A percentile compares a stretch with the other conserved stretches of the same genome.
These are phyloP conservation scores for Amphiprion clarkii DNA, from an alignment of 2,797 vertebrate genomes.

Conservation along the genomic window DNA sequence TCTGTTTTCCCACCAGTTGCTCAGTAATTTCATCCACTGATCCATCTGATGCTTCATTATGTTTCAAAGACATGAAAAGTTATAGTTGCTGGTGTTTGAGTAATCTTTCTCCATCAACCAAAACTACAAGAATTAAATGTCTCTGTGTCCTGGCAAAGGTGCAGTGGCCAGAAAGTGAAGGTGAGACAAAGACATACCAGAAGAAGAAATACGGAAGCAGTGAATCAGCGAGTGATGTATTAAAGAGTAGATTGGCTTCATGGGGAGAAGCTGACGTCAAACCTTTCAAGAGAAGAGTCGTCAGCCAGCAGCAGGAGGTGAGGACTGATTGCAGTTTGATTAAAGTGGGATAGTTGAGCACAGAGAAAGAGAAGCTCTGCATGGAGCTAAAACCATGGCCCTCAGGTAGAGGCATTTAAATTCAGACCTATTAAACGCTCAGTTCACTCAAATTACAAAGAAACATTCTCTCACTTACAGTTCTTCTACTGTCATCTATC, in stretches of 20 bases:
- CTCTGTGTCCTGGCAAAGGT: conserved; percentile 36
- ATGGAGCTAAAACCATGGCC: conserved; percentile 15
- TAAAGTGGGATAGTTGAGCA: not conserved
- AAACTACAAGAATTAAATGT: conserved; percentile 49
- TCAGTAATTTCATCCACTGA: not conserved
- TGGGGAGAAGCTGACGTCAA: conserved; percentile 33
- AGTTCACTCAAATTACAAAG: conserved; percentile 19
- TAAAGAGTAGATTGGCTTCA: conserved; percentile 43
- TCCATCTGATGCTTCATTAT: not conserved
- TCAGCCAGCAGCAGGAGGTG: conserved; percentile 29
- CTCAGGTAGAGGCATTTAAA: conserved; percentile 21
- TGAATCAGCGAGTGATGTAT: conserved; percentile 43
- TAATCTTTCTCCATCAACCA: conserved; percentile 8
- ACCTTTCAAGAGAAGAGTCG: conserved; percentile 7
- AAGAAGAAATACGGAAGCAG: conserved; percentile 45
- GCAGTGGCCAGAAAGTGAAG: conserved; percentile 45
- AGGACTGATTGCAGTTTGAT: conserved; percentile 20
- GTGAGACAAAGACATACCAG: conserved; percentile 41
- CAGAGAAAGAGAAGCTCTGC: conserved; percentile 1
- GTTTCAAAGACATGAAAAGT: not conserved
- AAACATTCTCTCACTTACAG: not conserved
- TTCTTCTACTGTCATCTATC: not conserved
- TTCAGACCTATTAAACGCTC: conserved; percentile 19
- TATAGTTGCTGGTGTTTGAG: not conserved
- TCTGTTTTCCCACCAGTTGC: not conserved